Conservation (phyloP, 2,888 invertebrate species). For the Drosophila nr. perissopoda region DNA sequence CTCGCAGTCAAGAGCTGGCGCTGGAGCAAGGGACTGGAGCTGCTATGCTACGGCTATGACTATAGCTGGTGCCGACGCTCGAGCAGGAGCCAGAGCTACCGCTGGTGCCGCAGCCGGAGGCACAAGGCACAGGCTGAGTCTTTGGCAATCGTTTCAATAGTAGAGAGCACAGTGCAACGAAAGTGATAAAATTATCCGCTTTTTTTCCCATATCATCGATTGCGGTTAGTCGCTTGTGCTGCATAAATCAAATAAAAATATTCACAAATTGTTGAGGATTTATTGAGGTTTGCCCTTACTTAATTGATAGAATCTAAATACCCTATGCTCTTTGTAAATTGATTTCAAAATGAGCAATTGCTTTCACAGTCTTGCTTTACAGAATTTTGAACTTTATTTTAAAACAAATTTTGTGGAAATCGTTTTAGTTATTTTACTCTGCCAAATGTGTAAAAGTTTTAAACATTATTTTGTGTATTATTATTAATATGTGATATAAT, state of each 20-base stretch:
- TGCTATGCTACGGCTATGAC: slow-evolving; percentile 11
- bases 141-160: slow-evolving; percentile 10
- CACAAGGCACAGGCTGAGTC: slow-evolving; percentile 28
- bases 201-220: not conserved
- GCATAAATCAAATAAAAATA: not conserved
- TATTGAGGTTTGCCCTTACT: not conserved
- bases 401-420: not conserved
- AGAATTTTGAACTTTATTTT: not conserved
- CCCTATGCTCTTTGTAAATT: not conserved
- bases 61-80: slow-evolving; percentile 24
- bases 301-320: not conserved
- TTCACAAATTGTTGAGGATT: not conserved
- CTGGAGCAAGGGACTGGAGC: slow-evolving; percentile 18
- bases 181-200: not conserved
- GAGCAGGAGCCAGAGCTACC: slow-evolving; percentile 20
- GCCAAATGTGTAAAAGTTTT: too few species aligned
- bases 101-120: slow-evolving; percentile 31
- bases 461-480: not conserved
- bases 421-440: not conserved
- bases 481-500: not conserved
- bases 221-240: not conserved
- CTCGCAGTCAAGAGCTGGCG: slow-evolving; percentile 60
- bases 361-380: not conserved
- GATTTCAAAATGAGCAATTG: not conserved
- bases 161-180: slow-evolving; percentile 27